These are phyloP conservation scores for Aromia moschata DNA, from an alignment of 2,888 invertebrate species.

Conservation along the genomic window DNA sequence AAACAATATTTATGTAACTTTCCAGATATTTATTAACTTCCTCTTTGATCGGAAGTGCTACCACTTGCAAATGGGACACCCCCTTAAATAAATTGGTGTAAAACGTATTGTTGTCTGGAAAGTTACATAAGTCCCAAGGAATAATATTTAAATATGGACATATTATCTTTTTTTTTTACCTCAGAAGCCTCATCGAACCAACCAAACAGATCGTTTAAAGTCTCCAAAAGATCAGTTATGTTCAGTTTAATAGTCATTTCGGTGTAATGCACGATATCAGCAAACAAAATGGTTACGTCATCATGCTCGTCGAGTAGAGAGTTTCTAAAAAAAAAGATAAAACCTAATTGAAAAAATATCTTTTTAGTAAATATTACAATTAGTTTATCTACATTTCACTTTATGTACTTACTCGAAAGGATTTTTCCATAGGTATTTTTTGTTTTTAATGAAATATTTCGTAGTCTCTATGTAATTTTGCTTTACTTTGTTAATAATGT, in stretches of 20 bases:
- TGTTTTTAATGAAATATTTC: slow-evolving; percentile 32
- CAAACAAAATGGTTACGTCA: slow-evolving; percentile 89
- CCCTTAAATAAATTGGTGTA: too few species aligned
- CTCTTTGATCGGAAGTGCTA: too few species aligned
- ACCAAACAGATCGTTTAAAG: slow-evolving; percentile 90
- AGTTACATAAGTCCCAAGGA: too few species aligned
- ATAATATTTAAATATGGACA: too few species aligned
- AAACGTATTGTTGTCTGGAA: too few species aligned
- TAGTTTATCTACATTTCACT: too few species aligned
- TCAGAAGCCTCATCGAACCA: slow-evolving; percentile 91
- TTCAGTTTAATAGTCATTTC: slow-evolving; percentile 81
- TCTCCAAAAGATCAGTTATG: slow-evolving; percentile 84
- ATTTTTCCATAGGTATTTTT: slow-evolving; percentile 37
- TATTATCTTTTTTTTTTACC: too few species aligned
- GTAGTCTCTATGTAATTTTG: slow-evolving; percentile 62
- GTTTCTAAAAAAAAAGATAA: slow-evolving; percentile 68
- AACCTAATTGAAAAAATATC: too few species aligned
- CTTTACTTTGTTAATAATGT: slow-evolving; percentile 75
- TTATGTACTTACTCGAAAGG: slow-evolving; percentile 63
- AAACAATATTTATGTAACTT: too few species aligned
- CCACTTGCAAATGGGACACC: too few species aligned
- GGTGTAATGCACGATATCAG: slow-evolving; percentile 94
- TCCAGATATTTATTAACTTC: too few species aligned
- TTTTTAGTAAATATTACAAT: too few species aligned
- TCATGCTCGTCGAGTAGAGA: slow-evolving; percentile 88